Conservation (phyloP, 2,888 invertebrate genomes). For the Odiellus spinosus region DNA sequence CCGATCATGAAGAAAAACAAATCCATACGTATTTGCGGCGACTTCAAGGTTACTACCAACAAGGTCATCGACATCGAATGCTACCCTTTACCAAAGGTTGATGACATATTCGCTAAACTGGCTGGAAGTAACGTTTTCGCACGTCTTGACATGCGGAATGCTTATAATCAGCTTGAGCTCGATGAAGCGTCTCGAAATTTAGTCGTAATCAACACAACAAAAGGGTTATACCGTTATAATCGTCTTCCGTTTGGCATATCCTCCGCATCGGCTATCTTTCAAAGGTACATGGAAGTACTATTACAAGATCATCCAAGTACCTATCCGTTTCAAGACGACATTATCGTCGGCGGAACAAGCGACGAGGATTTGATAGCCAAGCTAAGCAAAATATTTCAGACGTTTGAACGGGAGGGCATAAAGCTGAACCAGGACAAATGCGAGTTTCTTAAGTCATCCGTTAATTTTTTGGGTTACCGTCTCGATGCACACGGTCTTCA, state of each 20-base stretch:
- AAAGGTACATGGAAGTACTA: slow-evolving; percentile 3
- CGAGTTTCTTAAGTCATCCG: slow-evolving; percentile 11
- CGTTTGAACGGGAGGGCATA: too few species aligned
- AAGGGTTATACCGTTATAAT: background rate
- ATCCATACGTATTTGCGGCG: too few species aligned
- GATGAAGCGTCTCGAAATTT: background rate
- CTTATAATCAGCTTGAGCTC: background rate
- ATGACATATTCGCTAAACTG: background rate
- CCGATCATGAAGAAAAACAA: background rate
- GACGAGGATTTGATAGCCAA: too few species aligned
- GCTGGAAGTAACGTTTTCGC: background rate
- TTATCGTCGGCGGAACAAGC: too few species aligned
- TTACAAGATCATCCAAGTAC: background rate
- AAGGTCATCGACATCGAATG: background rate
- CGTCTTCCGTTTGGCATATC: too few species aligned
- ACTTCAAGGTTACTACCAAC: background rate
- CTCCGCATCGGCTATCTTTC: slow-evolving; percentile 4
- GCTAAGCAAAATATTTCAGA: too few species aligned
- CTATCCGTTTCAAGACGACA: background rate
- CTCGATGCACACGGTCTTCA: slow-evolving; percentile 19
- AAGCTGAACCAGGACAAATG: too few species aligned
- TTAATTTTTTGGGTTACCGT: slow-evolving; percentile 21
- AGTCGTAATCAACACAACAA: slow-evolving; percentile 2
- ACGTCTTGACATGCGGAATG: background rate
- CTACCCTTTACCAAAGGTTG: background rate